Percentiles rank a stretch among this genome's conserved stretches.
Conservation (phyloP, 2,113 vertebrate species). For the Oryzias curvinotus region DNA sequence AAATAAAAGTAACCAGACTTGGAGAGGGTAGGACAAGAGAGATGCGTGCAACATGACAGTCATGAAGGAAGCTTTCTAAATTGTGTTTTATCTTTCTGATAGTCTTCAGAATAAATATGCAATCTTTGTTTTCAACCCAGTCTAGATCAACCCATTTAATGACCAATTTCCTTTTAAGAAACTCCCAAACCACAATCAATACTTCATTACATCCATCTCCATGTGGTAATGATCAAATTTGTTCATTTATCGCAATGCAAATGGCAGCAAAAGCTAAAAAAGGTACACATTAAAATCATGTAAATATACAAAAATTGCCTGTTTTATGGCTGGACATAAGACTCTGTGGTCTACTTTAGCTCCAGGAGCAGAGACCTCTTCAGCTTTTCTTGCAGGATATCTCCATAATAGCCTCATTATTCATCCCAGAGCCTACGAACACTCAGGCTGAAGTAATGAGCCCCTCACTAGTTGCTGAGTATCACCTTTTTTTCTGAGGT, state of each 20-base stretch:
- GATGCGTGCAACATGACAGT: slow-evolving; percentile 6
- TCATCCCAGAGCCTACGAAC: slow-evolving; percentile 66
- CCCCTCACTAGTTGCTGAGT: slow-evolving; percentile 68
- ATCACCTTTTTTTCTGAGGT: slow-evolving; percentile 58
- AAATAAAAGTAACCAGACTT: slow-evolving; percentile 53
- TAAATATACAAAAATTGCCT: slow-evolving; percentile 23
- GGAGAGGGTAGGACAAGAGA: slow-evolving; percentile 26
- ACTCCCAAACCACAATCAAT: slow-evolving; percentile 37
- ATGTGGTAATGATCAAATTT: slow-evolving; percentile 34
- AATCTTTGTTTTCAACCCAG: background rate
- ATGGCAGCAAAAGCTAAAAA: slow-evolving; percentile 26
- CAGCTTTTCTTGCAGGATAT: slow-evolving; percentile 64
- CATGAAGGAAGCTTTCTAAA: slow-evolving; percentile 9
- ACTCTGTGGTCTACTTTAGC: slow-evolving; percentile 41
- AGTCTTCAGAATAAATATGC: slow-evolving; percentile 13
- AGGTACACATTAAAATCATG: slow-evolving; percentile 4
- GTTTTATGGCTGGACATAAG: slow-evolving; percentile 48
- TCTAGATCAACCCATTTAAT: slow-evolving; percentile 7
- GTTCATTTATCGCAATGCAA: slow-evolving; percentile 28
- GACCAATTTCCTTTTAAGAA: slow-evolving; percentile 20
- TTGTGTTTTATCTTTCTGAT: slow-evolving; percentile 9
- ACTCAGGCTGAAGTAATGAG: slow-evolving; percentile 72
- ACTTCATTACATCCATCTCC: slow-evolving; percentile 35
- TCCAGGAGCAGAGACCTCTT: slow-evolving; percentile 55
- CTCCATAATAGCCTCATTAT: slow-evolving; percentile 80